Base-by-base conservation (phyloP, 2,113 vertebrate genomes). In the Nymphicus hollandicus region DNA sequence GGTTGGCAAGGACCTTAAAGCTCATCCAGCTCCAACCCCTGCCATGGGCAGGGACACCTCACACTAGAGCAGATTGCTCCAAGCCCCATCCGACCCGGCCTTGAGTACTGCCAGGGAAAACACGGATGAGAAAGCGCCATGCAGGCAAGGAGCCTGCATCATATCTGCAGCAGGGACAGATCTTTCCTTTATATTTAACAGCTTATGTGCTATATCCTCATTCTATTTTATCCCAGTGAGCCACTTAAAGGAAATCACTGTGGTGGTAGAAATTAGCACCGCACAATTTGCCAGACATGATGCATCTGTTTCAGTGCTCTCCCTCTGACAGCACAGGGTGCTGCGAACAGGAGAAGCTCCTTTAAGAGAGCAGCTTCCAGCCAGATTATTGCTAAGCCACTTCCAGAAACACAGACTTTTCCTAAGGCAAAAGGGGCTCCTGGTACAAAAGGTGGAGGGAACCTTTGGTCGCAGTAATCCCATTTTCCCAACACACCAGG, bases 361-460 rank as follows among this genome's bases (percentile, higher is more conserved):
- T 89, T 70, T 78, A 71, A 90, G 60, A 55, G 56, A 90, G 69
- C 46, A 74, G 74, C 77, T 90, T 64, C 60, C 79, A 83, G 66
- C 49, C 9, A 69, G 63, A 83, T 73, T 43, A 31, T 44, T 9
- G 39, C 84, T 84, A 91, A 96, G 64, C 72, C 88, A 18, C 61
- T 86, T 83, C 68, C 82, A 78, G 93, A 86, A 93, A 68, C 60
- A 77, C 44, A 88, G 92, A 86, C 29, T 31, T 90, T 86, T 95
- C 91, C 90, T 78, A 71, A 52, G 86, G 92, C 80, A 92, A 86
- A 86, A 94, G 88, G 85, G 80, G 69, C 39, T 95, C 80, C 88
- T 55, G 69, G 37, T 78, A 74, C 39, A 74, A 96, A 91, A 94
- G 60, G 88, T 88, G 50, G 43, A 88, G 53, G 64, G 85, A 91